Evolutionary conservation across 23 tunicate species (phyloP).

Genomic region (Styela clava): DNA sequence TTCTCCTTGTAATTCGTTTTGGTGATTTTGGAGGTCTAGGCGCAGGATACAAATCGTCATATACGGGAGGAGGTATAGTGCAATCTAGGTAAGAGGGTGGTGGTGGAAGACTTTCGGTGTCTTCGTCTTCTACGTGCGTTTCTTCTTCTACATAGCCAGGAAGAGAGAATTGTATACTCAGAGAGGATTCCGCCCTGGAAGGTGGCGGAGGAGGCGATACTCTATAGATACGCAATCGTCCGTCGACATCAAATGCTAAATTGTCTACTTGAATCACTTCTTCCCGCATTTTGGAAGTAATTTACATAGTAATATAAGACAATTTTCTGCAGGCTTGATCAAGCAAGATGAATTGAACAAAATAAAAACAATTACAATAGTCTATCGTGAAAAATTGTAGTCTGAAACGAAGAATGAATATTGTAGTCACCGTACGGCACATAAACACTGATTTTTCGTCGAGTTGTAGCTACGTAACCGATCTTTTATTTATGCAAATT

Average conservation of each 20-base stretch:
- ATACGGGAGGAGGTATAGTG: conserved; percentile 19
- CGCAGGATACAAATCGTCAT: conserved; percentile 15
- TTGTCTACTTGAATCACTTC: not conserved
- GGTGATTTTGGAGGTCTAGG: not conserved
- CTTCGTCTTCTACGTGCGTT: not conserved
- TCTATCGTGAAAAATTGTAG: not conserved
- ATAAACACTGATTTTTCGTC: too few relatives aligned
- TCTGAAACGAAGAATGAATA: too few relatives aligned
- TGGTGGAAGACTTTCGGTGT: not conserved
- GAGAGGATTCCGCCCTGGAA: not conserved
- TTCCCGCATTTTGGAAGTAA: not conserved
- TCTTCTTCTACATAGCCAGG: conserved; percentile 17
- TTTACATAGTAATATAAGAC: not conserved
- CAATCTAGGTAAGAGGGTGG: conserved; percentile 26
- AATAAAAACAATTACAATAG: not conserved
- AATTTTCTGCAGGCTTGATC: not conserved
- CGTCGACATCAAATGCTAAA: not conserved
- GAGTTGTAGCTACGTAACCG: too few relatives aligned
- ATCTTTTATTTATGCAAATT: too few relatives aligned
- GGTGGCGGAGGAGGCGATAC: conserved; percentile 12
- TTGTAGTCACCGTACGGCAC: too few relatives aligned
- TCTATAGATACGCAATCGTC: not conserved
- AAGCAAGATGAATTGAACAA: not conserved
- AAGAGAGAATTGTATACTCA: not conserved
- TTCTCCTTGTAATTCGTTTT: not conserved